Conservation (phyloP, 2,113 vertebrate species). For the Silurus glanis region DNA sequence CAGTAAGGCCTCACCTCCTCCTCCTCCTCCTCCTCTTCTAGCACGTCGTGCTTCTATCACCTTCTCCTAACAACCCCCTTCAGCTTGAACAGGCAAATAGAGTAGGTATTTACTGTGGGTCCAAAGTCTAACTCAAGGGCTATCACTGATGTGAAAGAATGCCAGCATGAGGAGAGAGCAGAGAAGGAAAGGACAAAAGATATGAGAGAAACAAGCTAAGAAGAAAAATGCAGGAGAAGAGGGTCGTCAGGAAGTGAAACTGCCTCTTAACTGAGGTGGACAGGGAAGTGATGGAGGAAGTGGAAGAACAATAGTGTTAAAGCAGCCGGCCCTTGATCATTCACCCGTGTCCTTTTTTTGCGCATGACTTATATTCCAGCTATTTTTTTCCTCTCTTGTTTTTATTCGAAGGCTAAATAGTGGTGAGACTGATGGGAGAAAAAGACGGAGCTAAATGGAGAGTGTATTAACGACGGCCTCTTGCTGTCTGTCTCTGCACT, state of each 20-base stretch:
- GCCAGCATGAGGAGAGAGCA: slow-evolving; percentile 52
- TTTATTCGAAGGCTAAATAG: slow-evolving; percentile 25
- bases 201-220: slow-evolving; percentile 57
- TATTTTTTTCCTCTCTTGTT: slow-evolving; percentile 2
- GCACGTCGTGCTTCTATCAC: slow-evolving; percentile 36
- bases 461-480: slow-evolving; percentile 39
- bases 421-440: slow-evolving; percentile 37
- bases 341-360: neutral
- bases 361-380: neutral
- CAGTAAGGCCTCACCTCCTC: slow-evolving; percentile 20
- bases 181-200: slow-evolving; percentile 35
- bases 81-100: slow-evolving; percentile 64
- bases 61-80: slow-evolving; percentile 34
- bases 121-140: slow-evolving; percentile 70
- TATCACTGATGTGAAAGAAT: slow-evolving; percentile 74
- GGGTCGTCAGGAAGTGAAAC: slow-evolving; percentile 69
- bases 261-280: slow-evolving; percentile 73
- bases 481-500: slow-evolving; percentile 25
- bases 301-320: slow-evolving; percentile 66
- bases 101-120: slow-evolving; percentile 73
- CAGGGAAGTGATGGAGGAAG: slow-evolving; percentile 81
- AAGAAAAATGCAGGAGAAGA: slow-evolving; percentile 37
- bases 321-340: slow-evolving; percentile 38
- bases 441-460: slow-evolving; percentile 26
- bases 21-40: slow-evolving; percentile 21